Base-by-base conservation (phyloP, 2,113 vertebrate species). In the Vulpes vulpes region DNA sequence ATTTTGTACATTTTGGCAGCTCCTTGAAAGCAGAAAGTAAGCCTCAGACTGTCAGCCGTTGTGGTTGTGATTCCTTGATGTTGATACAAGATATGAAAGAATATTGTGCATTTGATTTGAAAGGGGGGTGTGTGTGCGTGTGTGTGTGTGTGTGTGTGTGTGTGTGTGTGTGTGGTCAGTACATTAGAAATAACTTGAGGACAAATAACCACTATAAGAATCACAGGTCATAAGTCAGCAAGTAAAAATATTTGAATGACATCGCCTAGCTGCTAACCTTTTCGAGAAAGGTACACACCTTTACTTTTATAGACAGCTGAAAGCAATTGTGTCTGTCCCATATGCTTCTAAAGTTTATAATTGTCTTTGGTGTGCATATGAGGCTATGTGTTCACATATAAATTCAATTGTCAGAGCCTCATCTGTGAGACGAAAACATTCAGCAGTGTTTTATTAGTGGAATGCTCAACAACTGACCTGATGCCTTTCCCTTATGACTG, bases 1-100 rank as follows among this genome's bases (percentile, higher is more conserved):
- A 96, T 98, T 98, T 97, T 98, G 95, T 98, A 73, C 93, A 1
- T 98, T 98, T 99, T 98, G 98, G 98, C 98, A 98, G 95, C 96
- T 98, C 96, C 89, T 98, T 95, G 98, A 98, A 97, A 98, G 97
- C 93, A 98, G 82, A 98, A 98, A 97, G 96, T 95, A 96, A 98
- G 96, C 97, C 88, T 95, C 87, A 92, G 85, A 96, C 96, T 98
- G 97, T 98, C 98, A 98, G 98, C 96, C 1, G 30, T 78, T 95
- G 93, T 92, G 97, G 98, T 98, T 98, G 98, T 97, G 98, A 98
- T 94, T 98, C 92, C 97, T 98, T 8, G 0, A 94, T 98, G 97
- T 98, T 98, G 98, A 98, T 97, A 83, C 76, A 94, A 95, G 96
- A 98, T 98, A 97, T 98, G 98, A 98, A 98, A 99, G 98, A 97